Evolutionary conservation across 2,797 vertebrate genomes (phyloP).

Genomic region (Oophaga sylvatica): DNA sequence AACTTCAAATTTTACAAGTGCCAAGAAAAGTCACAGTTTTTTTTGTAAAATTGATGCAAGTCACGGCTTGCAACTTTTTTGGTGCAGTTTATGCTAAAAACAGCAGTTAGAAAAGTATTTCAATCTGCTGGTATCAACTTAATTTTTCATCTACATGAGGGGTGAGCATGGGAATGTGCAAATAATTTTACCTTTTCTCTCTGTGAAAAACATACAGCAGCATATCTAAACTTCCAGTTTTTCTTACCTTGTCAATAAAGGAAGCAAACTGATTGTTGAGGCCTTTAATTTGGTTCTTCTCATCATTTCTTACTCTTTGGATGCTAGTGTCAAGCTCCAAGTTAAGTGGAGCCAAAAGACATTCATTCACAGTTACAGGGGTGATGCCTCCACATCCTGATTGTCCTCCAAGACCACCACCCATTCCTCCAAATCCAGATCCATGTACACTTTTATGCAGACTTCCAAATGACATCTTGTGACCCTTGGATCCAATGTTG

Average conservation of each 20-base stretch:
- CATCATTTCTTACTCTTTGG: conserved; percentile 78
- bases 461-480: conserved; percentile 28
- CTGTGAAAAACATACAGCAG: neutral
- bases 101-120: neutral
- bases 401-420: conserved; percentile 4
- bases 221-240: neutral
- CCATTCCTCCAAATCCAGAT: conserved; percentile 29
- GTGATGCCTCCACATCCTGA: conserved; percentile 23
- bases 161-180: neutral
- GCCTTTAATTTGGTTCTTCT: conserved; percentile 87
- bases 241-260: conserved; percentile 85
- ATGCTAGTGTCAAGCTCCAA: conserved; percentile 72
- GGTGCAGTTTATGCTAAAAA: no score
- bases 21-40: no score
- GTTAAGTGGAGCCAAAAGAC: conserved; percentile 49
- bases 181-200: neutral
- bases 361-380: conserved; percentile 48
- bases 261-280: conserved; percentile 87
- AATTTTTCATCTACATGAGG: neutral
- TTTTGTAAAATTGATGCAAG: no score
- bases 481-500: conserved; percentile 7
- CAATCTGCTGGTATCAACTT: neutral
- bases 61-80: no score
- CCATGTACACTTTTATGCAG: conserved; percentile 36
- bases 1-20: no score